Evolutionary conservation across 92 coral and sea anemone species (phyloP).

Genomic region (Phymanthus crucifer): DNA sequence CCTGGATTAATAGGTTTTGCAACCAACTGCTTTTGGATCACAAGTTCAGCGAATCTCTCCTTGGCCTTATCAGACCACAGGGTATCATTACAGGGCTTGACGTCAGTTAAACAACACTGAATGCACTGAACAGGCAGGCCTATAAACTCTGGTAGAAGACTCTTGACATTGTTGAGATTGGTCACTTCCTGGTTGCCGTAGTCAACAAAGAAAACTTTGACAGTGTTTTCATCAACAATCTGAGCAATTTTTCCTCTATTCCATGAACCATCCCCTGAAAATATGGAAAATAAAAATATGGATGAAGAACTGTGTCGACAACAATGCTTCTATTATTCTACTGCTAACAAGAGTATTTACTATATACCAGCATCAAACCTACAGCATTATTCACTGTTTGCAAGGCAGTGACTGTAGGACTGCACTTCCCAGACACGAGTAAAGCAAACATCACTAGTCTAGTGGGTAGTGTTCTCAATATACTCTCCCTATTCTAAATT

Average conservation of each 20-base stretch:
- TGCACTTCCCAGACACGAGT: slow-evolving; percentile 18
- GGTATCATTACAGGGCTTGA: slow-evolving; percentile 42
- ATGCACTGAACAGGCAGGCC: slow-evolving; percentile 60
- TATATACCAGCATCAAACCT: not conserved
- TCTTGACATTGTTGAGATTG: slow-evolving; percentile 48
- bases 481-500: slow-evolving; percentile 30
- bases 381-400: not conserved
- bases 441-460: slow-evolving; percentile 2
- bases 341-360: not conserved
- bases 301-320: not conserved
- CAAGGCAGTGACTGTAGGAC: not conserved
- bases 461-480: slow-evolving; percentile 34
- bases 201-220: slow-evolving; percentile 66
- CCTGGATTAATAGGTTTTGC: slow-evolving; percentile 63
- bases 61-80: slow-evolving; percentile 55
- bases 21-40: slow-evolving; percentile 60
- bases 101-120: slow-evolving; percentile 46
- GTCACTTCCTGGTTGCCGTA: slow-evolving; percentile 69
- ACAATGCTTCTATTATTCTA: not conserved
- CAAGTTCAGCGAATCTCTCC: slow-evolving; percentile 48
- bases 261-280: slow-evolving; percentile 65
- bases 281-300: not conserved
- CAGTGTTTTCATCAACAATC: slow-evolving; percentile 25
- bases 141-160: slow-evolving; percentile 40
- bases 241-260: slow-evolving; percentile 54